These are phyloP conservation scores for Crioceris asparagi DNA, from an alignment of 2,888 invertebrate species.

Conservation along the genomic window DNA sequence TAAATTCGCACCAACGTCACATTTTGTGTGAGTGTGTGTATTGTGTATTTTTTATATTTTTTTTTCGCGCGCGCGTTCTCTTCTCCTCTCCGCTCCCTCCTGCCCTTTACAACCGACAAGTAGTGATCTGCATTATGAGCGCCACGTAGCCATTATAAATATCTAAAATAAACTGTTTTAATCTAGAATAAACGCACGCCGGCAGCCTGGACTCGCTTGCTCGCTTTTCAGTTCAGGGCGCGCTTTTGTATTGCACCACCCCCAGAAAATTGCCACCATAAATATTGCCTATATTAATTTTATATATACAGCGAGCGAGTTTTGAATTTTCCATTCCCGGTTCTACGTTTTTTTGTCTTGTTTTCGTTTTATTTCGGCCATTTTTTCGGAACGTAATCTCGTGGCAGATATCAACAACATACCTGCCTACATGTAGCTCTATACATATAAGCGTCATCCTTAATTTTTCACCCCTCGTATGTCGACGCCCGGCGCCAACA, in stretches of 20 bases:
- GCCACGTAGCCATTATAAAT: slow-evolving; percentile 38
- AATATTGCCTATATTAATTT: slow-evolving; percentile 41
- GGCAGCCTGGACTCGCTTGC: too few species aligned
- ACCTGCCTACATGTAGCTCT: too few species aligned
- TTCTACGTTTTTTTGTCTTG: slow-evolving; percentile 13
- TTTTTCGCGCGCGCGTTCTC: slow-evolving; percentile 37
- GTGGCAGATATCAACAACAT: too few species aligned
- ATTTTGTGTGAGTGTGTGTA: slow-evolving; percentile 19
- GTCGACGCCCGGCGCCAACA: too few species aligned
- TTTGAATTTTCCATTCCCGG: slow-evolving; percentile 32
- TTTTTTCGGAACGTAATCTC: too few species aligned
- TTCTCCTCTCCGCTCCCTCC: too few species aligned
- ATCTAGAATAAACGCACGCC: slow-evolving; percentile 38
- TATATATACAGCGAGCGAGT: slow-evolving; percentile 34
- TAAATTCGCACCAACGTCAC: slow-evolving; percentile 39
- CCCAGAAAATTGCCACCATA: slow-evolving; percentile 39
- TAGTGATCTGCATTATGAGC: slow-evolving; percentile 41
- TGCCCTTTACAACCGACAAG: slow-evolving; percentile 19
- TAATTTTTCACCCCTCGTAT: too few species aligned
- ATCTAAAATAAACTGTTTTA: slow-evolving; percentile 43
- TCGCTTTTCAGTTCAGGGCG: slow-evolving; percentile 19
- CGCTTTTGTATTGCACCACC: slow-evolving; percentile 16
- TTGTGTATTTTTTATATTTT: slow-evolving; percentile 38
- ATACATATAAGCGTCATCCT: too few species aligned
- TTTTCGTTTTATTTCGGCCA: too few species aligned